Conservation (phyloP, 2,113 vertebrate genomes). For the Beaufortia kweichowensis region DNA sequence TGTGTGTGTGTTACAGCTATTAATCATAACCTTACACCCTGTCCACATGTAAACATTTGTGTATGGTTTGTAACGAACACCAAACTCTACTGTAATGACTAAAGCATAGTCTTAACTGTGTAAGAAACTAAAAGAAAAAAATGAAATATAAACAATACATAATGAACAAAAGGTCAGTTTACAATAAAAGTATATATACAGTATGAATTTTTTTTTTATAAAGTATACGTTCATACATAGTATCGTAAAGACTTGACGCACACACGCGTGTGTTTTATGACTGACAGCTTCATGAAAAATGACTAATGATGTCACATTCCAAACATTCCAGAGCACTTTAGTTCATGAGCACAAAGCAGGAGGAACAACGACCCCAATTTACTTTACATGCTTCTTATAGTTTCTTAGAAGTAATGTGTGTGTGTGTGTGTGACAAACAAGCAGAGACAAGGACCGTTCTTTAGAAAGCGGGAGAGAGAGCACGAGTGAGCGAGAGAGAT, state of each 20-base stretch:
- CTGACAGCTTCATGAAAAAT: constrained; percentile 2
- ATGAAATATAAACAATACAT: too few relatives aligned
- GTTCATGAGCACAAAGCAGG: neutral
- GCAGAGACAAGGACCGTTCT: neutral
- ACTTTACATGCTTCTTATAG: neutral
- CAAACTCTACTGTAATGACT: constrained; percentile 16
- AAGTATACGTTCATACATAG: too few relatives aligned
- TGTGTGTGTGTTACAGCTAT: neutral
- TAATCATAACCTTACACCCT: constrained; percentile 5
- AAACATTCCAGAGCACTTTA: constrained; percentile 13
- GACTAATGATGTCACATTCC: constrained; percentile 1
- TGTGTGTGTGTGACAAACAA: neutral
- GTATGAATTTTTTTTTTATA: too few relatives aligned
- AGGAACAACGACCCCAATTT: neutral
- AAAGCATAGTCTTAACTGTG: constrained; percentile 13
- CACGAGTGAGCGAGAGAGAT: too few relatives aligned
- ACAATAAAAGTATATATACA: too few relatives aligned
- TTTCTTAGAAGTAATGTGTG: neutral
- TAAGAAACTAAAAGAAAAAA: too few relatives aligned
- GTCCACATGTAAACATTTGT: neutral
- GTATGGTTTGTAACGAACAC: constrained; percentile 2
- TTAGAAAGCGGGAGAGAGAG: neutral
- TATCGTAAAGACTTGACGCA: neutral
- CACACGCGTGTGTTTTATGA: neutral
- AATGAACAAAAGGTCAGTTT: too few relatives aligned